A percentile compares a stretch with the other conserved stretches of the same genome.
These are phyloP conservation scores for Crotalus tigris DNA, from an alignment of 2,113 vertebrate species.

Conservation along the genomic window DNA sequence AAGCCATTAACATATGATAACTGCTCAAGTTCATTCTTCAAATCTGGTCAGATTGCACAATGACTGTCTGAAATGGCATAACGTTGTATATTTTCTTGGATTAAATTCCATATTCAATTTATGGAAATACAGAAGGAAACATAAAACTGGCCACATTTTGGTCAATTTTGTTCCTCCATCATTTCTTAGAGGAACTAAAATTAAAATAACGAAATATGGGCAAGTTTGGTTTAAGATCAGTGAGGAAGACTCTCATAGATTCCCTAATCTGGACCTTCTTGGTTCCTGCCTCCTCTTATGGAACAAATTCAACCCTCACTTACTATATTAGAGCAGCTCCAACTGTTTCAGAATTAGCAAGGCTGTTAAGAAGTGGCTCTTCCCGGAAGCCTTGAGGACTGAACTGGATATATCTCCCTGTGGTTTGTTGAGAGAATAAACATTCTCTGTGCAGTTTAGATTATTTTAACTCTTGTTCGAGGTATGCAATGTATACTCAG, in stretches of 20 bases:
- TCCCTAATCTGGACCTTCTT: not conserved
- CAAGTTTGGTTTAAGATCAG: not conserved
- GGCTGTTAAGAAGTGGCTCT: not conserved
- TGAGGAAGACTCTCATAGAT: not conserved
- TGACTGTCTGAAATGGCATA: not conserved
- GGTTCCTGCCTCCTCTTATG: not conserved
- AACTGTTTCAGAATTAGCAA: not conserved
- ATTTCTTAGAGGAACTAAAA: not conserved
- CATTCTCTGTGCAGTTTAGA: not conserved
- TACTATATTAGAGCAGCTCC: not conserved
- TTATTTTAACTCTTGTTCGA: not conserved
- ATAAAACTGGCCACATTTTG: not conserved
- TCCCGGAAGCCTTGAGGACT: not conserved
- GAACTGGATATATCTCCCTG: not conserved
- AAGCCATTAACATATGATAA: not conserved
- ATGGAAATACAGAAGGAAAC: not conserved
- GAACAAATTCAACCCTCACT: not conserved
- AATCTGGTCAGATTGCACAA: not conserved
- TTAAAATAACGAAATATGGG: not conserved
- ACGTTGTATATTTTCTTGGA: not conserved
- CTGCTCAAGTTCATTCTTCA: not conserved
- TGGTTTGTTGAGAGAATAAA: not conserved
- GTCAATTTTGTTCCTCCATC: not conserved
- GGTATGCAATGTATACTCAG: not conserved
- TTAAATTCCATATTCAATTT: not conserved